Percentiles rank a stretch among this genome's conserved stretches.
Conservation (phyloP, 2,888 invertebrate genomes). For the Physocephala rufipes region DNA sequence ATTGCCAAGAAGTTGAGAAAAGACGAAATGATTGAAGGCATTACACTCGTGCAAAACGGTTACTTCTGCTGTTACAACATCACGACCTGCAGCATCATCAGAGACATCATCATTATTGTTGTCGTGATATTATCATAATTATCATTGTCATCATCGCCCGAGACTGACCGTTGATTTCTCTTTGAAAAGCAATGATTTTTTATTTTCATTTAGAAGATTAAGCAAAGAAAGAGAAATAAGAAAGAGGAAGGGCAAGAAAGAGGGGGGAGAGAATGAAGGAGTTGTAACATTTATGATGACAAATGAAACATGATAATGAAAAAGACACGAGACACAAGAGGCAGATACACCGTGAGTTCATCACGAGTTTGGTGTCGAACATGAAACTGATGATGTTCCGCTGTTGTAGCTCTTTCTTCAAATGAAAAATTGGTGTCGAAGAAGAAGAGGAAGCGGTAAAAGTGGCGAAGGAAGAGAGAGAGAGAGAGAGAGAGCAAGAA, state of each 20-base stretch:
- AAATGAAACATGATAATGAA: background rate
- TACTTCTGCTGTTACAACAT: no score
- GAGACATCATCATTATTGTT: background rate
- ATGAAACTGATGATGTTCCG: slow-evolving; percentile 15
- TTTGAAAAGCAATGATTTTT: no score
- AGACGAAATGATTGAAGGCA: no score
- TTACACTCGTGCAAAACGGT: no score
- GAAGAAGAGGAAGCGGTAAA: background rate
- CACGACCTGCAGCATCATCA: background rate
- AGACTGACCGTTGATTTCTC: no score
- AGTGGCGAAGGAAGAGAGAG: background rate
- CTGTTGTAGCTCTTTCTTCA: background rate
- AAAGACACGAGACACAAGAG: slow-evolving; percentile 30
- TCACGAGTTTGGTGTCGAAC: slow-evolving; percentile 40
- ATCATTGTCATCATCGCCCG: background rate
- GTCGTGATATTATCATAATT: no score
- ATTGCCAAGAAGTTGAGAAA: slow-evolving; percentile 41
- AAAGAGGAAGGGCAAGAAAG: background rate
- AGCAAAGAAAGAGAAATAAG: slow-evolving; percentile 1
- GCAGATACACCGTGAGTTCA: slow-evolving; percentile 23
- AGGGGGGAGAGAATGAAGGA: background rate
- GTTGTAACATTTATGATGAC: no score
- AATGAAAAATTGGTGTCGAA: background rate
- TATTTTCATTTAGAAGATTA: no score
- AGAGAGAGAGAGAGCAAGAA: no score